These are phyloP conservation scores for Patella caerulea DNA, from an alignment of 2,888 invertebrate genomes.

Conservation along the genomic window DNA sequence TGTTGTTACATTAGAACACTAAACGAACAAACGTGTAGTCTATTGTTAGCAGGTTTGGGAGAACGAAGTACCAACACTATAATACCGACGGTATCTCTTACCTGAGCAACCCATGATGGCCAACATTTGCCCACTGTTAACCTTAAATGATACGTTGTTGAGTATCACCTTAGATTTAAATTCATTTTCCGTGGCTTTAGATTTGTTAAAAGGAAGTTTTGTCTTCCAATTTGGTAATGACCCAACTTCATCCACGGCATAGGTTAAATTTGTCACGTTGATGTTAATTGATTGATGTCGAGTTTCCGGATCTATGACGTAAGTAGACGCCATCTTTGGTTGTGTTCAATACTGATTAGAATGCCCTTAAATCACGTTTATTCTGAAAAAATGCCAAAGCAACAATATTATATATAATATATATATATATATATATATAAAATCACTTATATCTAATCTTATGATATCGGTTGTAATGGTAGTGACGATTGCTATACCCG, in stretches of 20 bases:
- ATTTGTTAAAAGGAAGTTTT: background rate
- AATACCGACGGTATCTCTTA: slow-evolving; percentile 20
- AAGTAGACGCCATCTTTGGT: background rate
- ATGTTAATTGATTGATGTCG: slow-evolving; percentile 47
- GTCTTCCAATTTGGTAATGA: background rate
- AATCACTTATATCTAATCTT: too few relatives aligned
- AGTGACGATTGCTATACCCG: too few relatives aligned
- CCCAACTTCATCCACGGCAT: slow-evolving; percentile 44
- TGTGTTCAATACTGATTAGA: background rate
- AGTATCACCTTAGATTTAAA: slow-evolving; percentile 48
- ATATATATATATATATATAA: too few relatives aligned
- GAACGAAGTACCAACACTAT: too few relatives aligned
- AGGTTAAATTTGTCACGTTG: slow-evolving; percentile 50
- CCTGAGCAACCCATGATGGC: slow-evolving; percentile 65
- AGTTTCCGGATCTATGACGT: background rate
- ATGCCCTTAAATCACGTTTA: too few relatives aligned
- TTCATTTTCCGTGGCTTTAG: slow-evolving; percentile 11
- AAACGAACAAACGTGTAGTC: too few relatives aligned
- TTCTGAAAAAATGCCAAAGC: too few relatives aligned
- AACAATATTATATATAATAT: too few relatives aligned
- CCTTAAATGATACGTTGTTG: slow-evolving; percentile 56
- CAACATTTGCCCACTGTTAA: slow-evolving; percentile 60
- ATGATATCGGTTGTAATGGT: too few relatives aligned
- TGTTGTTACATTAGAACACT: too few relatives aligned
- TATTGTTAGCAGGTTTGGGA: too few relatives aligned